Conservation (phyloP, 2,888 invertebrate species). For the Thalpophila matura region DNA sequence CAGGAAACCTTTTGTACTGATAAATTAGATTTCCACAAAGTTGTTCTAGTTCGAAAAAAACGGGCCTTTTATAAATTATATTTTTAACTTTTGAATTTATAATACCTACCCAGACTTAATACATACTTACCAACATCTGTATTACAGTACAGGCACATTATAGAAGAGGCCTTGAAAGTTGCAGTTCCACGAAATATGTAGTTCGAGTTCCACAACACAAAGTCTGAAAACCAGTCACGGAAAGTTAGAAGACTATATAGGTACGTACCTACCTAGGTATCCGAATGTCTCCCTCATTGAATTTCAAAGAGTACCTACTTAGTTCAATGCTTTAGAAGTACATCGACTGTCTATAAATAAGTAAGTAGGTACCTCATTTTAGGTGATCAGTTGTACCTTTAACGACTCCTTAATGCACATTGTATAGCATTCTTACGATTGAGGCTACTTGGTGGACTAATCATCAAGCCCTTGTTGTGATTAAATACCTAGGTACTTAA, state of each 20-base stretch:
- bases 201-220: slow-evolving; percentile 10
- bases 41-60: slow-evolving; percentile 17
- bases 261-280: neutral
- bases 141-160: neutral
- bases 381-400: too few relatives aligned
- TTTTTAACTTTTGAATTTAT: neutral
- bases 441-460: too few relatives aligned
- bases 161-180: slow-evolving; percentile 8
- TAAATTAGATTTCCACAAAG: slow-evolving; percentile 53
- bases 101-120: neutral
- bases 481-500: too few relatives aligned
- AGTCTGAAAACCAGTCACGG: slow-evolving; percentile 23
- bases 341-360: slow-evolving; percentile 16
- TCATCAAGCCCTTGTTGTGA: too few relatives aligned
- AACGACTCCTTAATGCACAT: too few relatives aligned
- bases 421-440: too few relatives aligned
- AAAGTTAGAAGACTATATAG: slow-evolving; percentile 18
- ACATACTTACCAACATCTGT: neutral
- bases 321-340: slow-evolving; percentile 9
- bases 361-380: neutral
- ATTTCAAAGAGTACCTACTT: slow-evolving; percentile 46
- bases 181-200: slow-evolving; percentile 16
- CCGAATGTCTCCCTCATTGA: slow-evolving; percentile 19
- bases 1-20: slow-evolving; percentile 58
- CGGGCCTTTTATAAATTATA: slow-evolving; percentile 2